Conservation (phyloP, 2,113 vertebrate species). For the Alligator sinensis region DNA sequence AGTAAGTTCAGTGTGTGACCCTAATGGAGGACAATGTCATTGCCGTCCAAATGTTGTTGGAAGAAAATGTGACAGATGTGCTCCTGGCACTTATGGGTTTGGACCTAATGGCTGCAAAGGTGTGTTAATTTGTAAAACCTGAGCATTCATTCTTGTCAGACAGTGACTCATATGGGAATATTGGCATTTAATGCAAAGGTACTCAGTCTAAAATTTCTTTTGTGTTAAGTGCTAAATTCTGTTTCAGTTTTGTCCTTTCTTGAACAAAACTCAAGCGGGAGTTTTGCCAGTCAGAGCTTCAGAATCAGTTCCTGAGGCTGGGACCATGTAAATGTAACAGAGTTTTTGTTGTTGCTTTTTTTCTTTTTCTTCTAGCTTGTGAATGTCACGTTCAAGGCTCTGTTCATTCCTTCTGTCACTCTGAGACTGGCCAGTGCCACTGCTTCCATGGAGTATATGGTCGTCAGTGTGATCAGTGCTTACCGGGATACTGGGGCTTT, state of each 20-base stretch:
- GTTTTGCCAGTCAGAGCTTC: background rate
- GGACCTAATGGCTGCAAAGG: conserved; percentile 93
- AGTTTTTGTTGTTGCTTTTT: background rate
- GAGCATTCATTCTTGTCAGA: background rate
- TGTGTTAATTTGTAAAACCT: conserved; percentile 69
- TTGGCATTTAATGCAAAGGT: background rate
- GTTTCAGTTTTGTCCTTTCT: background rate
- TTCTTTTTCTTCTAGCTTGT: conserved; percentile 81
- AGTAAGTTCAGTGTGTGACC: conserved; percentile 91
- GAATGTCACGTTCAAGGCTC: conserved; percentile 90
- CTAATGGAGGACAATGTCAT: conserved; percentile 92
- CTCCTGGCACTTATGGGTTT: conserved; percentile 91
- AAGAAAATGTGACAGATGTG: conserved; percentile 89
- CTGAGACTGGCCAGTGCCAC: conserved; percentile 89
- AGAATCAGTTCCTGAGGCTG: background rate
- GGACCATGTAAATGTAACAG: rapidly evolving
- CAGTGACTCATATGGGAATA: background rate
- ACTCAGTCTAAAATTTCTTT: background rate
- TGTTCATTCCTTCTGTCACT: conserved; percentile 84
- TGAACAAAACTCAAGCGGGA: background rate
- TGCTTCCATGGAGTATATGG: conserved; percentile 87
- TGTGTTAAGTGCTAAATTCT: no score
- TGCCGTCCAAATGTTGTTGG: conserved; percentile 92
- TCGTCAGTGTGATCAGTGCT: conserved; percentile 90
- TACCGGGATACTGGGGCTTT: conserved; percentile 94